Base-by-base conservation (phyloP, 2,113 vertebrate species). In the Labeo rohita region DNA sequence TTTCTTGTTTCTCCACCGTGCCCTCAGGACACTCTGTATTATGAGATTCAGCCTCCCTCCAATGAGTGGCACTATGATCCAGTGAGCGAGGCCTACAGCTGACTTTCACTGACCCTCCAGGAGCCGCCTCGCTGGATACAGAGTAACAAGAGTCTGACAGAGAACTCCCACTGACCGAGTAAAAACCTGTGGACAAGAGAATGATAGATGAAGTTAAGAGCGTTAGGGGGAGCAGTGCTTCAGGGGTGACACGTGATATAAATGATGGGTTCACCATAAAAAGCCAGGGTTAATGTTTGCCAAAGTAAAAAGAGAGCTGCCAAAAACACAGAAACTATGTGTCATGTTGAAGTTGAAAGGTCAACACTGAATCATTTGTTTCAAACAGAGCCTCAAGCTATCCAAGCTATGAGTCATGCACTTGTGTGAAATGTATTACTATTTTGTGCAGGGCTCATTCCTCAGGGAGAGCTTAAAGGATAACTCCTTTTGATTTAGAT, bases 161-260 rank as follows among this genome's bases (percentile, higher is more conserved):
- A 61, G 95, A 96, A 90, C 95, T 96, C 43, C 95, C 95, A n/a
- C 94, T 96, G 74, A 96, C 95, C 0, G 95, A 96, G 61, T 96
- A 96, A 90, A 96, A 96, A 52, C 95, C 95, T 96, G 86, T 0
- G 78, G 10, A 74, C 52, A 61, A 84, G 80, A 85, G 45, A 88
- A 18, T 70, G 61, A 50, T 8, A 77, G 80, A 86, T 3, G 45
- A 16, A 63, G 49, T 75, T 4, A 76, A 36, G 18, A 12, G 49
- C 28, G 12, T 61, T 63, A 15, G 76, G 18, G 23, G 63, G 45
- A 43, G 16, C 61, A 45, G 76, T 56, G 34, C 68, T 59, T 85
- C 70, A 83, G 49, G 84, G 85, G 54, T 82, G 75, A 88, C 50
- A 74, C 13, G 77, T 50, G 66, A 88, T 88, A 87, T 89, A 80